These are phyloP conservation scores for Eulimnadia texana DNA, from an alignment of 1,140 invertebrate species.

Conservation along the genomic window DNA sequence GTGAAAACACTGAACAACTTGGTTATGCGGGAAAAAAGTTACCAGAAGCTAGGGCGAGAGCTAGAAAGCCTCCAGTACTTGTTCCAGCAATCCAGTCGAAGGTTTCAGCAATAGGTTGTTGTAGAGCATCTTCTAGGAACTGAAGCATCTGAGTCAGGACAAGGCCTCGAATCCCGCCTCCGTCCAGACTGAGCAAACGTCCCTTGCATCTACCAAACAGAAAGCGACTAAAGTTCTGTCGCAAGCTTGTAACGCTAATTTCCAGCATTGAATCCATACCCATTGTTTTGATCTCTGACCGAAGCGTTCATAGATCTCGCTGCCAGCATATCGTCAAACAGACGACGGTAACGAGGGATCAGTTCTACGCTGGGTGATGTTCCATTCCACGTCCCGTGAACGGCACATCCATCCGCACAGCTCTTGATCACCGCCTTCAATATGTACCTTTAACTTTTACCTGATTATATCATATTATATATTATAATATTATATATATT, in stretches of 20 bases:
- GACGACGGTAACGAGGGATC: constrained; percentile 12
- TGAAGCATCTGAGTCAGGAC: constrained; percentile 71
- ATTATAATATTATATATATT: no score
- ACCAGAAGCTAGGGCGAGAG: constrained; percentile 47
- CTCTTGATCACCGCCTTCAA: no score
- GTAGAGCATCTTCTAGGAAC: constrained; percentile 59
- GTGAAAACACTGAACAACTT: no score
- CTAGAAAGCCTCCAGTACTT: constrained; percentile 88
- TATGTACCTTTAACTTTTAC: no score
- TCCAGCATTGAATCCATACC: no score
- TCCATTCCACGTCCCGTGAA: constrained; percentile 32
- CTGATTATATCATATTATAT: no score
- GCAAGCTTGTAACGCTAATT: no score
- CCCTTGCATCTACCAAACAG: constrained; percentile 30
- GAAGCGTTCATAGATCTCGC: neutral
- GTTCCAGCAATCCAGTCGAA: constrained; percentile 98
- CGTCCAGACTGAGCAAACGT: constrained; percentile 69
- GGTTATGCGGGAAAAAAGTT: no score
- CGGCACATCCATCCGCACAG: constrained; percentile 39
- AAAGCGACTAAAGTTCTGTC: no score
- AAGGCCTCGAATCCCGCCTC: constrained; percentile 83
- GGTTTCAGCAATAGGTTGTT: constrained; percentile 56
- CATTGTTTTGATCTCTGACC: no score
- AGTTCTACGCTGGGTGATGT: constrained; percentile 22
- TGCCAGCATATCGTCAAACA: constrained; percentile 15